phyloP scores from a whole-genome alignment of 1,140 invertebrate genomes.

The Caenorhabditis elegans region DNA sequence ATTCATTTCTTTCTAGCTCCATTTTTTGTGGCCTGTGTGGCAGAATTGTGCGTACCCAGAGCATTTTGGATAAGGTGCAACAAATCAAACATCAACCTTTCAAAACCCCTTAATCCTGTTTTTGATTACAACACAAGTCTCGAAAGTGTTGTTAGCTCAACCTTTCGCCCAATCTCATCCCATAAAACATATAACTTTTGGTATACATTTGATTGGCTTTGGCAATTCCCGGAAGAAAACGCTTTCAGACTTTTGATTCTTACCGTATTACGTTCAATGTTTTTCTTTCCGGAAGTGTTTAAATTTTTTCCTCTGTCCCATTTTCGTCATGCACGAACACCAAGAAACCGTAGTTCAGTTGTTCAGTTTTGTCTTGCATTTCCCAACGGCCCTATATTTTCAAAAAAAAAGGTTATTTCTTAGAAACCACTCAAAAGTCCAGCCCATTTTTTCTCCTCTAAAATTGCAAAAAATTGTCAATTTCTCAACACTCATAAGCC shows the following conservation, averaged over 20 bases:
- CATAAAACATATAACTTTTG: neutral
- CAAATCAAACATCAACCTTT: neutral
- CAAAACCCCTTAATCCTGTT: neutral
- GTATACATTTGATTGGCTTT: too few species aligned
- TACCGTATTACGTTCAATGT: too few species aligned
- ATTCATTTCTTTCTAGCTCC: too few species aligned
- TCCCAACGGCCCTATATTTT: neutral
- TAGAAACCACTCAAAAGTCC: neutral
- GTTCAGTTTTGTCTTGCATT: neutral
- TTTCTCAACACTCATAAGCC: neutral
- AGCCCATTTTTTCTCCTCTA: neutral
- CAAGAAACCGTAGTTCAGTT: neutral
- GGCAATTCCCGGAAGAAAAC: too few species aligned
- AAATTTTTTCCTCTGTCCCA: neutral
- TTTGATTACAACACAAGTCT: neutral
- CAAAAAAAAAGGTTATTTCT: neutral
- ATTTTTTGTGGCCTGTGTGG: too few species aligned
- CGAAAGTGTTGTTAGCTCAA: too few species aligned
- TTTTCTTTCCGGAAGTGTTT: conserved; percentile 1
- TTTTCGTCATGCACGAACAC: neutral
- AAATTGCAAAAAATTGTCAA: too few species aligned
- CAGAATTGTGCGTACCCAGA: too few species aligned
- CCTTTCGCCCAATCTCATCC: neutral
- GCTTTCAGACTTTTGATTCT: too few species aligned
- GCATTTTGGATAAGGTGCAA: too few species aligned